Conservation (phyloP, 2,113 vertebrate species). For the Calypte anna region DNA sequence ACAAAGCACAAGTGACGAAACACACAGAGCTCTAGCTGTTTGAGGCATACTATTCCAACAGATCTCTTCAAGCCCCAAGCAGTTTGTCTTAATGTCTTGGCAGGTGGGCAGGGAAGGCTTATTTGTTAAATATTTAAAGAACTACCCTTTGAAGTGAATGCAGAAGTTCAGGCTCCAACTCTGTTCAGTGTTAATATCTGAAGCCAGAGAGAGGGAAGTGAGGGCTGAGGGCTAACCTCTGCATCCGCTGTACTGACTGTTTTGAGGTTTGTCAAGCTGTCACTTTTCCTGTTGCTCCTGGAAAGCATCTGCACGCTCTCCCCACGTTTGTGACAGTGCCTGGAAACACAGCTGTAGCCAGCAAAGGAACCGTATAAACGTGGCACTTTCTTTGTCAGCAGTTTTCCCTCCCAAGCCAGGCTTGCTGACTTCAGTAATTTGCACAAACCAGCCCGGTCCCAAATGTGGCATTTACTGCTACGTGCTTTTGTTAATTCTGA, state of each 20-base stretch:
- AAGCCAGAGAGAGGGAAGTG: background rate
- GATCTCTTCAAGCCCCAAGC: background rate
- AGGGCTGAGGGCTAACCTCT: background rate
- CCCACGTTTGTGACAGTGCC: background rate
- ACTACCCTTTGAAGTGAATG: background rate
- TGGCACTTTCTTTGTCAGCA: background rate
- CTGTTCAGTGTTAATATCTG: background rate
- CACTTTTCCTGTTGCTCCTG: background rate
- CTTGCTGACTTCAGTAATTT: constrained; percentile 7
- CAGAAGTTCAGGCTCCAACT: background rate
- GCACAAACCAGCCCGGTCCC: background rate
- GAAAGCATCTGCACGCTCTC: background rate
- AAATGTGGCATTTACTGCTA: background rate
- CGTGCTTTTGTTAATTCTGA: background rate
- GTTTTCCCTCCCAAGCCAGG: background rate
- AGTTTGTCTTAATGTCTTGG: background rate
- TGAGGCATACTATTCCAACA: background rate
- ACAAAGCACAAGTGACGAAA: background rate
- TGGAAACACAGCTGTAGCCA: background rate
- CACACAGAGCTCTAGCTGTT: background rate
- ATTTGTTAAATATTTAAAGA: background rate
- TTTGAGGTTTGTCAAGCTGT: background rate
- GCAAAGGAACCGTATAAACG: background rate
- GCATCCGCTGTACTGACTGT: background rate
- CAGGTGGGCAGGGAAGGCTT: background rate